These are phyloP conservation scores for Pogonocherus hispidulus DNA, from an alignment of 2,888 invertebrate species.

Conservation along the genomic window DNA sequence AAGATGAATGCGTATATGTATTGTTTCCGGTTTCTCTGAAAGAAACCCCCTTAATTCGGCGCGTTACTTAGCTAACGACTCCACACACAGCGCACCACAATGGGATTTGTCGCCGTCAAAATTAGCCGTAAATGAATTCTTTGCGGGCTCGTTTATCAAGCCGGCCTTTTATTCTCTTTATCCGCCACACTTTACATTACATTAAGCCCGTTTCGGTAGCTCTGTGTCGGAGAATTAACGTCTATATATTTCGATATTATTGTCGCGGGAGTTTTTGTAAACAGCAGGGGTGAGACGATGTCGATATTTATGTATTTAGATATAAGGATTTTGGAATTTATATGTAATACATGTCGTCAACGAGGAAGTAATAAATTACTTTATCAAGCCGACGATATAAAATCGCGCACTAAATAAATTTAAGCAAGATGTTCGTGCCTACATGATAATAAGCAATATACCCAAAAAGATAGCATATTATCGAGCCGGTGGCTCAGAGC, in stretches of 20 bases:
- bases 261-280: conserved; percentile 23
- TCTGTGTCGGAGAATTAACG: conserved; percentile 44
- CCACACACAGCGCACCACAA: conserved; percentile 59
- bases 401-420: too few species aligned
- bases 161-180: conserved; percentile 60
- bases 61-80: conserved; percentile 69
- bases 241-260: conserved; percentile 31
- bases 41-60: conserved; percentile 69
- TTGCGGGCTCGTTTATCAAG: conserved; percentile 65
- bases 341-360: too few species aligned
- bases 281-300: conserved; percentile 13
- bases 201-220: conserved; percentile 59
- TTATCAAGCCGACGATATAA: too few species aligned
- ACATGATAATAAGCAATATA: too few species aligned
- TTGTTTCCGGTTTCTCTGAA: conserved; percentile 68
- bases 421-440: too few species aligned
- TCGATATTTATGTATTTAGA: not conserved
- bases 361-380: too few species aligned
- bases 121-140: conserved; percentile 67
- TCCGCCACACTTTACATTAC: conserved; percentile 62
- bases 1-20: conserved; percentile 70
- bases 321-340: not conserved
- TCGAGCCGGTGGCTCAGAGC: too few species aligned
- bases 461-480: too few species aligned
- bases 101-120: conserved; percentile 65